These are phyloP conservation scores for Acrocephalus kingi DNA, from an alignment of 2,113 vertebrate species.

Conservation along the genomic window DNA sequence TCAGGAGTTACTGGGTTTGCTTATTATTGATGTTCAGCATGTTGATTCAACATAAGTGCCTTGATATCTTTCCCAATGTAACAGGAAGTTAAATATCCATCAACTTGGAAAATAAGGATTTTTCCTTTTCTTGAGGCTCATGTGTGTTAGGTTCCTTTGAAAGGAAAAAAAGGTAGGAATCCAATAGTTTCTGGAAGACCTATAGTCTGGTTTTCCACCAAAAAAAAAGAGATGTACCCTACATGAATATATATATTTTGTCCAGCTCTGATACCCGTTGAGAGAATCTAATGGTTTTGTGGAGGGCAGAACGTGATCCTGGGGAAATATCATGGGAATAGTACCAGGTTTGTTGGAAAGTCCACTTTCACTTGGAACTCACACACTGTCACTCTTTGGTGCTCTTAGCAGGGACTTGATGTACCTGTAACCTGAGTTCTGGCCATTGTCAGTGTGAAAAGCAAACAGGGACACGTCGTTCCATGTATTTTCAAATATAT, in stretches of 20 bases:
- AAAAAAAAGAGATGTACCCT: background rate
- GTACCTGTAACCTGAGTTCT: background rate
- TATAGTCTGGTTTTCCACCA: background rate
- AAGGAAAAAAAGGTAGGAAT: background rate
- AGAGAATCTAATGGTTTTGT: background rate
- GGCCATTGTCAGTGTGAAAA: background rate
- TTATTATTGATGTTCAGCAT: background rate
- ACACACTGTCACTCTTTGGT: background rate
- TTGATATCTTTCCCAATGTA: background rate
- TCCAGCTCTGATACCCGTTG: accelerated
- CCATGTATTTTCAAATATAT: background rate
- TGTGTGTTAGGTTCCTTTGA: background rate
- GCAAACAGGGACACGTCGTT: background rate
- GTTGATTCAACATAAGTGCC: background rate
- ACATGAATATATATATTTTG: background rate
- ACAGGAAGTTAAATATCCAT: background rate
- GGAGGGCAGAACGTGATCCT: background rate
- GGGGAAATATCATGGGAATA: background rate
- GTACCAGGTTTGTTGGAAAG: background rate
- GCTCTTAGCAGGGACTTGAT: background rate
- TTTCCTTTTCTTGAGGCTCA: background rate
- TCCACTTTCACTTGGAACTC: background rate
- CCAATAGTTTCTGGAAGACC: accelerated
- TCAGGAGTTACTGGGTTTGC: background rate
- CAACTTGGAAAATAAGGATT: background rate